A percentile compares a stretch with the other conserved stretches of the same genome.
Evolutionary conservation across 2,113 vertebrate genomes (phyloP).

Genomic region (Spea bombifrons): DNA sequence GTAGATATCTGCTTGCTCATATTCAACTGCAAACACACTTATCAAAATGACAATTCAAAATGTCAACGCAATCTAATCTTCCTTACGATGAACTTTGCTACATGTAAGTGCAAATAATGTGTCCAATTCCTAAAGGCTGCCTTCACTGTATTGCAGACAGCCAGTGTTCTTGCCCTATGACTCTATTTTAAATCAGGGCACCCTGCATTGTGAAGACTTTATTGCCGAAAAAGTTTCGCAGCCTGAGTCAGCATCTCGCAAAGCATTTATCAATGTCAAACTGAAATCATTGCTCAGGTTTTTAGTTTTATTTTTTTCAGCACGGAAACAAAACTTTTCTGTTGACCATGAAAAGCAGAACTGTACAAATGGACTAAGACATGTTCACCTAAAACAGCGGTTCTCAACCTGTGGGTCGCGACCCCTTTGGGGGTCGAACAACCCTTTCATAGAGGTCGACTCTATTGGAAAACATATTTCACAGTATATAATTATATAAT

Average conservation of each 20-base stretch:
- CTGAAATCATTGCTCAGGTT: not conserved
- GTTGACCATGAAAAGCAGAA: not conserved
- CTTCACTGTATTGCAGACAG: too few species aligned
- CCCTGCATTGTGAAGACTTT: slow-evolving; percentile 5
- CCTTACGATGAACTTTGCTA: slow-evolving; percentile 1
- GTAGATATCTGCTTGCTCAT: slow-evolving; percentile 3
- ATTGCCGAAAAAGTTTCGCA: not conserved
- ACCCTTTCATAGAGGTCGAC: too few species aligned
- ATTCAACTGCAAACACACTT: slow-evolving; percentile 32
- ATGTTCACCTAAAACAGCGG: too few species aligned
- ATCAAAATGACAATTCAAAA: slow-evolving; percentile 43
- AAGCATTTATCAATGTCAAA: not conserved
- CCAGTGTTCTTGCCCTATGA: not conserved
- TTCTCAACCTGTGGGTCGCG: too few species aligned
- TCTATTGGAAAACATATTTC: too few species aligned
- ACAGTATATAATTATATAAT: too few species aligned
- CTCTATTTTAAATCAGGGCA: slow-evolving; percentile 5
- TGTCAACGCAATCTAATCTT: slow-evolving; percentile 40
- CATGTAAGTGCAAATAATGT: slow-evolving; percentile 16
- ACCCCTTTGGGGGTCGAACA: too few species aligned
- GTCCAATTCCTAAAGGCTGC: not conserved
- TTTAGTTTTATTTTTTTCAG: not conserved
- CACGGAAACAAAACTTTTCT: not conserved
- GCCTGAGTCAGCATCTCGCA: not conserved
- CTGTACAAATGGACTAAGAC: too few species aligned